These are phyloP conservation scores for Eidolon helvum DNA, from an alignment of 2,113 vertebrate species.

Conservation along the genomic window DNA sequence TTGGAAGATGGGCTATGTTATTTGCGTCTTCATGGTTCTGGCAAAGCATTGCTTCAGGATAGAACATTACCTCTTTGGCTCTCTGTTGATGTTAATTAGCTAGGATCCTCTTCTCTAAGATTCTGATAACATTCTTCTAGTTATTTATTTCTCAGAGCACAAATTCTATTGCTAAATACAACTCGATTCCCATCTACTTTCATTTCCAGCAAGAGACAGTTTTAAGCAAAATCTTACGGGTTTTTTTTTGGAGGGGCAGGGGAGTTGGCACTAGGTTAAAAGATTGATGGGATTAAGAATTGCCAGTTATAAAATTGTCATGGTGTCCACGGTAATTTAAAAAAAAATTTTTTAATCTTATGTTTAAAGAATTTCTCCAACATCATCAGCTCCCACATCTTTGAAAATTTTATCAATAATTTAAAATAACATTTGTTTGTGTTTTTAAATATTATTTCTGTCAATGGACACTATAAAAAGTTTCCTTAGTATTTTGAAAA, in stretches of 20 bases:
- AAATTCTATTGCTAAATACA: not conserved
- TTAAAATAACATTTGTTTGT: not conserved
- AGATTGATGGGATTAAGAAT: no score
- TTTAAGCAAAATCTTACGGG: not conserved
- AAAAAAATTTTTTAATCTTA: not conserved
- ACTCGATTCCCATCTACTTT: not conserved
- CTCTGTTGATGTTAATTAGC: not conserved
- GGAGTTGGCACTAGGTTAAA: no score
- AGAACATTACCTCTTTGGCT: not conserved
- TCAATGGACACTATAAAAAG: not conserved
- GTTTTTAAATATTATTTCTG: not conserved
- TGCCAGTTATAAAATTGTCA: no score
- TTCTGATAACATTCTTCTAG: not conserved
- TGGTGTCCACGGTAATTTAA: no score
- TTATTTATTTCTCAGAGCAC: constrained; percentile 8
- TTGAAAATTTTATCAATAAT: not conserved
- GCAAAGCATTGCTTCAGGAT: not conserved
- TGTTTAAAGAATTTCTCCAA: not conserved
- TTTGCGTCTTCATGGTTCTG: constrained; percentile 22
- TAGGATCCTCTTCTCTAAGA: not conserved
- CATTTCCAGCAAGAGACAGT: not conserved
- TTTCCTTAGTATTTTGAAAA: constrained; percentile 15
- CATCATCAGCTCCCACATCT: not conserved
- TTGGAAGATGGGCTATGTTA: not conserved
- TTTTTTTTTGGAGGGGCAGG: no score